phyloP scores from a whole-genome alignment of 2,113 vertebrate genomes.

The Hipposideros armiger region DNA sequence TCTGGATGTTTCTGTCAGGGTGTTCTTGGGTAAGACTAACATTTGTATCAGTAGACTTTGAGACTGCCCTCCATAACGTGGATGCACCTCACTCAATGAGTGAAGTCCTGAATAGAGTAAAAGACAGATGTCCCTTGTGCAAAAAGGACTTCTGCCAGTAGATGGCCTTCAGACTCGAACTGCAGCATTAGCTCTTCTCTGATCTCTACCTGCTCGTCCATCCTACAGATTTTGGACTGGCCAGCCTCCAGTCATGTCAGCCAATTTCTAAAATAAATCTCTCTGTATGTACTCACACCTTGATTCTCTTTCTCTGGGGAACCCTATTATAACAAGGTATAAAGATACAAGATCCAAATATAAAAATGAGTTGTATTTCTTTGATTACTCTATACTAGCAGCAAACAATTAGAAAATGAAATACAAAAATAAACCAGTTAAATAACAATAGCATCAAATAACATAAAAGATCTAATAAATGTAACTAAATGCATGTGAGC shows the following conservation, averaged over 20 bases:
- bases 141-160: not conserved
- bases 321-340: not conserved
- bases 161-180: not conserved
- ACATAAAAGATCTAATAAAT: not conserved
- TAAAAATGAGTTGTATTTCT: not conserved
- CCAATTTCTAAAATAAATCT: not conserved
- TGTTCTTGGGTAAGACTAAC: not conserved
- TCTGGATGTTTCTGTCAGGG: not conserved
- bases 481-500: not conserved
- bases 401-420: conserved; percentile 27
- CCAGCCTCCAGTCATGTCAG: not conserved
- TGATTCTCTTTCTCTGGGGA: not conserved
- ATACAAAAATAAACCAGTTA: not conserved
- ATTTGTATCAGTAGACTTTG: not conserved
- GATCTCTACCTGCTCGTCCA: not conserved
- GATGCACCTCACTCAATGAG: not conserved
- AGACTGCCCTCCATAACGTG: not conserved
- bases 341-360: not conserved
- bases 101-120: not conserved
- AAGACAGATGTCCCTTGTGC: not conserved
- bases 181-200: not conserved
- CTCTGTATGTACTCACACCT: not conserved
- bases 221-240: not conserved
- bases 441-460: not conserved
- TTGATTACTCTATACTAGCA: not conserved